These are phyloP conservation scores for Novumbra hubbsi DNA, from an alignment of 2,797 vertebrate species.

Conservation along the genomic window DNA sequence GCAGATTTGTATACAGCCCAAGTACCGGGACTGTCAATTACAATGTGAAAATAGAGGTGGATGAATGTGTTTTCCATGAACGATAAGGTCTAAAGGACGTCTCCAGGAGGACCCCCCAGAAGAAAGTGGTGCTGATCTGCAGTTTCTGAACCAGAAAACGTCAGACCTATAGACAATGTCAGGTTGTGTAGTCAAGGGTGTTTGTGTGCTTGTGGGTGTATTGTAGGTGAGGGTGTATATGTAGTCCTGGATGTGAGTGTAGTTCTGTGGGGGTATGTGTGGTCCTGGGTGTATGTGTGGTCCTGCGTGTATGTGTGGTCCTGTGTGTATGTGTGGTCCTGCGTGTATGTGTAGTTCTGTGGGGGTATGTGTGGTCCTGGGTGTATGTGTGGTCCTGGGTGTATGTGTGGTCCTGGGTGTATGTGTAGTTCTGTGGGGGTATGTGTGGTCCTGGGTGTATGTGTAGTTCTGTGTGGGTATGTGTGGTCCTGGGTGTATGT, in stretches of 20 bases:
- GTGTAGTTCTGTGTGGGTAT: too few relatives aligned
- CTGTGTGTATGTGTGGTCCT: too few relatives aligned
- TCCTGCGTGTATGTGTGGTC: too few relatives aligned
- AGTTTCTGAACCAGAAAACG: too few relatives aligned
- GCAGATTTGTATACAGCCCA: background rate
- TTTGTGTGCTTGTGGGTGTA: too few relatives aligned
- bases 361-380: background rate
- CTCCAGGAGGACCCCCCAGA: background rate
- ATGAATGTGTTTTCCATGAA: background rate
- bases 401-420: background rate
- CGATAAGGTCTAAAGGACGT: background rate
- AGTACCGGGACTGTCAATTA: background rate
- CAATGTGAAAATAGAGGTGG: background rate
- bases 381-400: background rate
- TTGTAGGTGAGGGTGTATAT: too few relatives aligned
- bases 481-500: background rate
- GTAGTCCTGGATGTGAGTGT: background rate
- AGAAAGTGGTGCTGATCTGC: background rate
- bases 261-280: constrained; percentile 1
- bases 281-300: background rate
- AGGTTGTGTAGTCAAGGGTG: too few relatives aligned
- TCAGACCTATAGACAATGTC: too few relatives aligned
- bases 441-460: too few relatives aligned
- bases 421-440: too few relatives aligned
- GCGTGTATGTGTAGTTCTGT: too few relatives aligned